A percentile compares a stretch with the other conserved stretches of the same genome.
phyloP scores from a whole-genome alignment of 2,888 invertebrate genomes.

The Drosophila aldrichi region DNA sequence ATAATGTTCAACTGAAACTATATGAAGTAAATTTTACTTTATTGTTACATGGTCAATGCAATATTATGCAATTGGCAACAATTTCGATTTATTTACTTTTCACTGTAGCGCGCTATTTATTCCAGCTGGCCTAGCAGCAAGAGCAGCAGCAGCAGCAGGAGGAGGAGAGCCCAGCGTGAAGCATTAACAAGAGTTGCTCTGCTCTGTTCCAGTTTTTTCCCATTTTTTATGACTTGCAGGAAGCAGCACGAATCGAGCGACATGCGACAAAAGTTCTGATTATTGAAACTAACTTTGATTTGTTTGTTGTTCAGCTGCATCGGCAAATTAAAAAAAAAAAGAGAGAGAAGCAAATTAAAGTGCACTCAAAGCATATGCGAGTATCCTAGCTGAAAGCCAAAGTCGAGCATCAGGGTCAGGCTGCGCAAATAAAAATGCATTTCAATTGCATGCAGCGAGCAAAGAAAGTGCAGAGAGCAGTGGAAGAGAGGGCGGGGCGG shows the following conservation, averaged over 20 bases:
- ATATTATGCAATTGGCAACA: not conserved
- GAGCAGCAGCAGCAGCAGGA: not conserved
- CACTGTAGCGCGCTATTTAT: constrained; percentile 23
- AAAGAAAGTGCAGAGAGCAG: constrained; percentile 29
- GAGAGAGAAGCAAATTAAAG: no score
- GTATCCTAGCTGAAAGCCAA: not conserved
- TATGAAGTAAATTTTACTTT: not conserved
- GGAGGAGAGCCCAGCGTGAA: constrained; percentile 6
- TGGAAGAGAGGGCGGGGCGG: not conserved
- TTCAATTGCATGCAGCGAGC: constrained; percentile 31
- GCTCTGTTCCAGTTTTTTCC: constrained; percentile 34
- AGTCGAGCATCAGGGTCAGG: constrained; percentile 6
- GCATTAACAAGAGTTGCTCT: constrained; percentile 50
- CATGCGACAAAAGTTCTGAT: constrained; percentile 76
- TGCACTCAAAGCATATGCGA: constrained; percentile 1
- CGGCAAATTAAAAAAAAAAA: constrained; percentile 38
- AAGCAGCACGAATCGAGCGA: constrained; percentile 42
- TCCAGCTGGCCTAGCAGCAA: constrained; percentile 9
- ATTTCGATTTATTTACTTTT: not conserved
- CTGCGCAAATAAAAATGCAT: constrained; percentile 42
- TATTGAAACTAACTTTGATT: constrained; percentile 78
- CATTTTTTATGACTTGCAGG: constrained; percentile 41
- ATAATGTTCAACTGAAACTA: not conserved
- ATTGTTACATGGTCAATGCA: not conserved
- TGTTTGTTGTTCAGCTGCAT: constrained; percentile 59